Percentiles rank a stretch among this genome's conserved stretches.
These are phyloP conservation scores for Pangasius sanitwongsei DNA, from an alignment of 2,797 vertebrate genomes.

Conservation along the genomic window DNA sequence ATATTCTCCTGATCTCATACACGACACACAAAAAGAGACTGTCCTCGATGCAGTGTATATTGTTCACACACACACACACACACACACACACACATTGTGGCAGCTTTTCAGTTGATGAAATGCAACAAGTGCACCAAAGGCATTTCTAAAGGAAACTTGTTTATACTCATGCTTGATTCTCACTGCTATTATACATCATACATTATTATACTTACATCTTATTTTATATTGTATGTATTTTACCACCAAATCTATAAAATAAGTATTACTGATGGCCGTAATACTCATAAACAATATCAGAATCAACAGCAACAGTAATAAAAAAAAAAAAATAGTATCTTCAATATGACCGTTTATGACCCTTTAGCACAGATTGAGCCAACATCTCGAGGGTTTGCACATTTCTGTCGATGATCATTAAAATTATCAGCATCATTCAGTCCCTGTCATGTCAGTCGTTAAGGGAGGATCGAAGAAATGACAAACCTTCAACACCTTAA, in stretches of 20 bases:
- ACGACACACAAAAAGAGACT: neutral
- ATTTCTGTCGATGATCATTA: no score
- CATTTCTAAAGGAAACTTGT: neutral
- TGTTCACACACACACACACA: neutral
- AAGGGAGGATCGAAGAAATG: no score
- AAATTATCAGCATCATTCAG: no score
- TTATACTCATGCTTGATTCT: neutral
- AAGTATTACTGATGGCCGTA: neutral
- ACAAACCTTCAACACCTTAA: no score
- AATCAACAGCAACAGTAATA: neutral
- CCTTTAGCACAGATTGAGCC: no score
- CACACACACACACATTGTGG: neutral
- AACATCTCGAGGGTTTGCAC: no score
- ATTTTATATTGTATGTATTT: neutral
- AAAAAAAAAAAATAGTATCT: neutral
- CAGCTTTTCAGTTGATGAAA: neutral
- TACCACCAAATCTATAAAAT: no score
- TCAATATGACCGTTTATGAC: neutral
- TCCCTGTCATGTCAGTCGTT: no score
- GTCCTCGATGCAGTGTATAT: neutral
- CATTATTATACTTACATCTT: neutral
- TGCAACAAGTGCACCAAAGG: neutral
- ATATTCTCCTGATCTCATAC: neutral
- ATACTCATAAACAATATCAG: neutral
- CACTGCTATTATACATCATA: no score